Evolutionary conservation across 2,113 vertebrate genomes (phyloP).

Genomic region (Mixornis gularis): DNA sequence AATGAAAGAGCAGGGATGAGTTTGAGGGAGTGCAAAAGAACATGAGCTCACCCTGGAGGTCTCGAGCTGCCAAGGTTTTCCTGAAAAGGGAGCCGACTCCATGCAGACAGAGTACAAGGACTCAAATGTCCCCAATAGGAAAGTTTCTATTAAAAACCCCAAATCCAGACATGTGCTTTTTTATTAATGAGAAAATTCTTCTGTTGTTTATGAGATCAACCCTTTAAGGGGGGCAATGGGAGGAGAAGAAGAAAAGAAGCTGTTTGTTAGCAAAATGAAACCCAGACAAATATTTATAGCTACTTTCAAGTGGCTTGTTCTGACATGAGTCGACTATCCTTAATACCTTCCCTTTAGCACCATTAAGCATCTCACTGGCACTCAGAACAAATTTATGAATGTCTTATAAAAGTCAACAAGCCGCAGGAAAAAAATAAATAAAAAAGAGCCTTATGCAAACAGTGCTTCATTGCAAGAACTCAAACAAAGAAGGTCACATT

Average conservation of each 20-base stretch:
- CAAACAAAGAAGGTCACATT: slow-evolving; percentile 69
- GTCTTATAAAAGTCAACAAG: slow-evolving; percentile 73
- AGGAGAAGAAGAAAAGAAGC: slow-evolving; percentile 14
- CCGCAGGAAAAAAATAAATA: slow-evolving; percentile 60
- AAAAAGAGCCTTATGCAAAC: slow-evolving; percentile 56
- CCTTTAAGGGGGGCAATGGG: slow-evolving; percentile 2
- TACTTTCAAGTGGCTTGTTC: slow-evolving; percentile 62
- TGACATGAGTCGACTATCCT: slow-evolving; percentile 61
- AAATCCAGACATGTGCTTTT: slow-evolving; percentile 66
- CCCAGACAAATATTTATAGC: slow-evolving; percentile 74
- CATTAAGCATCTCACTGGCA: slow-evolving; percentile 54
- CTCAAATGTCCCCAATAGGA: slow-evolving; percentile 70
- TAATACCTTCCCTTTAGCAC: slow-evolving; percentile 66
- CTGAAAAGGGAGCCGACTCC: slow-evolving; percentile 66
- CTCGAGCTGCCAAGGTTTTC: slow-evolving; percentile 62
- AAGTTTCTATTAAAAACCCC: slow-evolving; percentile 73
- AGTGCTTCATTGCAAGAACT: slow-evolving; percentile 52
- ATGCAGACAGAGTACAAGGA: slow-evolving; percentile 63
- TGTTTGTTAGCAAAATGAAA: slow-evolving; percentile 63
- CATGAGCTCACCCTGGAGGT: slow-evolving; percentile 52
- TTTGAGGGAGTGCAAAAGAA: slow-evolving; percentile 35
- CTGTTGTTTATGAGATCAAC: slow-evolving; percentile 74
- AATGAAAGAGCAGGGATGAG: slow-evolving; percentile 19
- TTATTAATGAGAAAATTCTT: slow-evolving; percentile 73
- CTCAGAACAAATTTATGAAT: slow-evolving; percentile 69